Evolutionary conservation across 2,113 vertebrate genomes (phyloP).

Genomic region (Anas platyrhynchos): DNA sequence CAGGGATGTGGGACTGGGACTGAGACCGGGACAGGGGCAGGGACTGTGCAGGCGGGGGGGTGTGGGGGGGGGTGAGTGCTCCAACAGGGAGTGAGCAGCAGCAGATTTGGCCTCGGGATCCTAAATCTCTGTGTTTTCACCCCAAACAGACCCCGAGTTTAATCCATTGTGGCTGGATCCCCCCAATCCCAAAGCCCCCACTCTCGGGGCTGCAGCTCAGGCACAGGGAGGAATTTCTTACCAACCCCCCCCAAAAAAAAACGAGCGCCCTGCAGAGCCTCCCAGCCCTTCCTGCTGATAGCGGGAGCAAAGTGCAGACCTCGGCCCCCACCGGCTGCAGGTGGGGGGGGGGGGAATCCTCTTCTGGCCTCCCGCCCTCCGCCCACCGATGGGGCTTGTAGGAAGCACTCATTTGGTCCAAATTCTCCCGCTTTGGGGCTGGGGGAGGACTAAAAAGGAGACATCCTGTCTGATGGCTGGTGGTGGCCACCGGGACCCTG

Average conservation of each 20-base stretch:
- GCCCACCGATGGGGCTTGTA: not conserved
- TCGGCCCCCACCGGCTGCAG: not conserved
- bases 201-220: not conserved
- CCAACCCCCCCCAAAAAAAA: not conserved
- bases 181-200: not conserved
- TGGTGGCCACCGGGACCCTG: too few species aligned
- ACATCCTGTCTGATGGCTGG: too few species aligned
- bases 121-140: not conserved
- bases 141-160: not conserved
- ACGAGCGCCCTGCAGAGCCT: not conserved
- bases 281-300: not conserved
- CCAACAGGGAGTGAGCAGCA: not conserved
- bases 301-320: not conserved
- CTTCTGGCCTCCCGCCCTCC: not conserved
- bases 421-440: not conserved
- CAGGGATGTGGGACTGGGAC: too few species aligned
- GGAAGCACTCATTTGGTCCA: not conserved
- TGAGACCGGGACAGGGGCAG: too few species aligned
- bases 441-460: not conserved
- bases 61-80: too few species aligned
- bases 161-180: rapidly evolving
- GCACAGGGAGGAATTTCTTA: not conserved
- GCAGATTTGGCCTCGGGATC: not conserved
- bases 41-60: too few species aligned
- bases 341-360: not conserved